A percentile compares a stretch with the other conserved stretches of the same genome.
Conservation (phyloP, 2,888 invertebrate genomes). For the Leptopilina myrica region DNA sequence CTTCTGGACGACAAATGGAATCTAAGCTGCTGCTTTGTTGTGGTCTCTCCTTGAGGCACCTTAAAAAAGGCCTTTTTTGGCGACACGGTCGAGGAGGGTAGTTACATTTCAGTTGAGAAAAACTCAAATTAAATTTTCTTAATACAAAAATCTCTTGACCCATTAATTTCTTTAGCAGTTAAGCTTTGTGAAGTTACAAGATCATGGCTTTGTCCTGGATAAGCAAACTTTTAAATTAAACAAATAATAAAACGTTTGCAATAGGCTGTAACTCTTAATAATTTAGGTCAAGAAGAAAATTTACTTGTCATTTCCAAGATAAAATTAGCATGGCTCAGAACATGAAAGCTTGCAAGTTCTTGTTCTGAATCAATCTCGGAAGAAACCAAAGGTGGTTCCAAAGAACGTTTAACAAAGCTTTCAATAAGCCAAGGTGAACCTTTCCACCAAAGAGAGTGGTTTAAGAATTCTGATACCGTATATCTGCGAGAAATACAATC, state of each 20-base stretch:
- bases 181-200: neutral
- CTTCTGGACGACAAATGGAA: too few species aligned
- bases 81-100: too few species aligned
- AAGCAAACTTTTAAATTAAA: neutral
- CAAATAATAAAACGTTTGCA: neutral
- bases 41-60: too few species aligned
- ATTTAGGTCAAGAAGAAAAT: neutral
- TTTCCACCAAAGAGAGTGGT: slow-evolving; percentile 1
- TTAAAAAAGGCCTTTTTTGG: too few species aligned
- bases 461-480: neutral
- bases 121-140: neutral
- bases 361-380: neutral
- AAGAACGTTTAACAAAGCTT: neutral
- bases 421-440: neutral
- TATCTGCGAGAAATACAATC: neutral
- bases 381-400: neutral
- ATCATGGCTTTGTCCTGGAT: too few species aligned
- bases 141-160: neutral
- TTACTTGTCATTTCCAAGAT: neutral
- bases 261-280: neutral
- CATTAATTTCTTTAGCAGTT: neutral
- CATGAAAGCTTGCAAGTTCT: neutral
- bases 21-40: too few species aligned
- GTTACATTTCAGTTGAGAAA: neutral
- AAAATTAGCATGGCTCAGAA: neutral